Evolutionary conservation across 2,888 invertebrate species (phyloP).

Genomic region (Herminia tarsipennalis): DNA sequence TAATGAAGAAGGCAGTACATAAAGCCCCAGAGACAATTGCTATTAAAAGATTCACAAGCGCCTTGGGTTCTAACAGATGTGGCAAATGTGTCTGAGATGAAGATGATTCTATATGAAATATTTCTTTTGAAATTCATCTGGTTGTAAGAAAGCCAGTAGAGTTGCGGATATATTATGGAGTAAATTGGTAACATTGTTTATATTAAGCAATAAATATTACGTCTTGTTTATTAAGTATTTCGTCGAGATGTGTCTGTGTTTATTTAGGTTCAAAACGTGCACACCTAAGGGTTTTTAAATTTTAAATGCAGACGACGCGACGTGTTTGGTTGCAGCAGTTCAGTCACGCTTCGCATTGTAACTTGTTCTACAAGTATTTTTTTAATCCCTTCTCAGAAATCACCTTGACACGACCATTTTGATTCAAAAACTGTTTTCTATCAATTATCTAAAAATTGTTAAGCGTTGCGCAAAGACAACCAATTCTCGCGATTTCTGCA

Average conservation of each 20-base stretch:
- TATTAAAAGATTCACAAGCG: neutral
- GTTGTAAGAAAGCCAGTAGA: no score
- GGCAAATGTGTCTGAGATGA: neutral
- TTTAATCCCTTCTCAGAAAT: conserved; percentile 34
- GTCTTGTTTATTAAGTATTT: conserved; percentile 29
- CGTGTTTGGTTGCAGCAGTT: conserved; percentile 39
- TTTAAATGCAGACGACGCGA: conserved; percentile 29
- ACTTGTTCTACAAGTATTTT: conserved; percentile 35
- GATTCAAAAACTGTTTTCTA: conserved; percentile 27
- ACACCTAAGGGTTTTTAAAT: conserved; percentile 37
- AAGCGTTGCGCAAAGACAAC: conserved; percentile 52
- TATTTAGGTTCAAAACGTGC: conserved; percentile 49
- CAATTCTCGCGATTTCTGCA: conserved; percentile 62
- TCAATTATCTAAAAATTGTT: conserved; percentile 38
- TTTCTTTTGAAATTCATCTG: no score
- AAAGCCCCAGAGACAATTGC: neutral
- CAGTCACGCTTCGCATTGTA: conserved; percentile 36
- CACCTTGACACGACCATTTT: conserved; percentile 29
- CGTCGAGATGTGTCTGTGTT: conserved; percentile 35
- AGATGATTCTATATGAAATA: neutral
- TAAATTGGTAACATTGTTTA: conserved; percentile 30
- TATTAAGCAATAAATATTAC: conserved; percentile 26
- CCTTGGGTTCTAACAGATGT: neutral
- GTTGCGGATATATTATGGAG: no score
- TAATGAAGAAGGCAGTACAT: neutral